Evolutionary conservation across 2,888 invertebrate species (phyloP).

Genomic region (Ectemnius continuus): DNA sequence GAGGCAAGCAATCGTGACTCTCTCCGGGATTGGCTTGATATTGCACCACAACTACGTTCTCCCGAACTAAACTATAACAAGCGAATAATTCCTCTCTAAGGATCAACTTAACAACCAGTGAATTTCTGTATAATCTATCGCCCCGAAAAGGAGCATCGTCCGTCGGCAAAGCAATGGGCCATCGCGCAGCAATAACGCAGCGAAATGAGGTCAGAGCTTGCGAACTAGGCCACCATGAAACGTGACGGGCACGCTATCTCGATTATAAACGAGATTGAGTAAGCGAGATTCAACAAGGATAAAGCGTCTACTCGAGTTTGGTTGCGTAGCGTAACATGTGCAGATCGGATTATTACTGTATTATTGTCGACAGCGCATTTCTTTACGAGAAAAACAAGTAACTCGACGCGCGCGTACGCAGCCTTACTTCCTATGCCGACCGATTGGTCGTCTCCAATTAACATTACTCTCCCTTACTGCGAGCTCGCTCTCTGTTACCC

Average conservation of each 20-base stretch:
- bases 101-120: no score
- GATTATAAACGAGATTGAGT: slow-evolving; percentile 30
- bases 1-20: slow-evolving; percentile 38
- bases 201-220: no score
- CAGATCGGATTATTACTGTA: slow-evolving; percentile 40
- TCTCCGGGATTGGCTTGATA: slow-evolving; percentile 24
- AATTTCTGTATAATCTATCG: no score
- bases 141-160: no score
- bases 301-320: slow-evolving; percentile 29
- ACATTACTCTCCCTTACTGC: slow-evolving; percentile 7
- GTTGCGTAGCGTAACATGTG: slow-evolving; percentile 53
- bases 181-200: no score
- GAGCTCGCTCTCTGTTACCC: slow-evolving; percentile 21
- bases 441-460: slow-evolving; percentile 8
- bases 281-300: slow-evolving; percentile 17
- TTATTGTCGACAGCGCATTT: slow-evolving; percentile 56
- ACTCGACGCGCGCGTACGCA: slow-evolving; percentile 10
- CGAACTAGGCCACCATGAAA: no score
- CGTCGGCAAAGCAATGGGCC: no score
- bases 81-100: slow-evolving; percentile 1
- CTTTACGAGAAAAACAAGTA: slow-evolving; percentile 37
- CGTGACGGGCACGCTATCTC: no score
- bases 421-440: slow-evolving; percentile 25
- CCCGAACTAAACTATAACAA: slow-evolving; percentile 27
- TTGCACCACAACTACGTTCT: slow-evolving; percentile 24